A percentile compares a stretch with the other conserved stretches of the same genome.
Evolutionary conservation across 2,113 vertebrate species (phyloP).

Genomic region (Callorhinus ursinus): DNA sequence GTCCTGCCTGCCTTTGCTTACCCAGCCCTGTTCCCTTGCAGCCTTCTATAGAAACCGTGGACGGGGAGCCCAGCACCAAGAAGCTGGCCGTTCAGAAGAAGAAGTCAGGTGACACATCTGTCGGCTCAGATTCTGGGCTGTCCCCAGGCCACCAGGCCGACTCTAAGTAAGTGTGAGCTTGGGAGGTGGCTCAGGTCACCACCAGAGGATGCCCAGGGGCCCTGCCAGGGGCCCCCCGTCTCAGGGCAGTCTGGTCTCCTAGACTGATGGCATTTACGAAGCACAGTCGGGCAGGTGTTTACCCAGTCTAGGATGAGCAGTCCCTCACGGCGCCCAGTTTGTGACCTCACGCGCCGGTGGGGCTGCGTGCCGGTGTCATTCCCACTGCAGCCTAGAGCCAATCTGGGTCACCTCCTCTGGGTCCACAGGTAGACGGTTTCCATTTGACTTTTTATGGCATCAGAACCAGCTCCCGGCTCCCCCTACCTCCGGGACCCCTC

Average conservation of each 20-base stretch:
- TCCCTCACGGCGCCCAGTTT: neutral
- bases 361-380: neutral
- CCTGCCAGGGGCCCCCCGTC: neutral
- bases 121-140: neutral
- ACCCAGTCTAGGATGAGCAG: neutral
- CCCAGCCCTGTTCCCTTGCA: neutral
- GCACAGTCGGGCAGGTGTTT: fast-evolving
- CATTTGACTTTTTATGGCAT: neutral
- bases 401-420: neutral
- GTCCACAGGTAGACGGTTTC: neutral
- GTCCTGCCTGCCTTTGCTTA: neutral
- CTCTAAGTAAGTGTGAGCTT: conserved; percentile 85
- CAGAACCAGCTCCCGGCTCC: neutral
- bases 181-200: neutral
- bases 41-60: conserved; percentile 61
- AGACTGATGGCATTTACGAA: fast-evolving
- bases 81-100: conserved; percentile 86
- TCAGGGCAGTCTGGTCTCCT: neutral
- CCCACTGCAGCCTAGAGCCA: neutral
- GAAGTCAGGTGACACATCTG: conserved; percentile 81
- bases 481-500: neutral
- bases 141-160: conserved; percentile 87
- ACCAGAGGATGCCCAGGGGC: neutral
- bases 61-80: conserved; percentile 79
- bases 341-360: neutral